Conservation (phyloP, 2,888 invertebrate species). For the Panzeria rudis region DNA sequence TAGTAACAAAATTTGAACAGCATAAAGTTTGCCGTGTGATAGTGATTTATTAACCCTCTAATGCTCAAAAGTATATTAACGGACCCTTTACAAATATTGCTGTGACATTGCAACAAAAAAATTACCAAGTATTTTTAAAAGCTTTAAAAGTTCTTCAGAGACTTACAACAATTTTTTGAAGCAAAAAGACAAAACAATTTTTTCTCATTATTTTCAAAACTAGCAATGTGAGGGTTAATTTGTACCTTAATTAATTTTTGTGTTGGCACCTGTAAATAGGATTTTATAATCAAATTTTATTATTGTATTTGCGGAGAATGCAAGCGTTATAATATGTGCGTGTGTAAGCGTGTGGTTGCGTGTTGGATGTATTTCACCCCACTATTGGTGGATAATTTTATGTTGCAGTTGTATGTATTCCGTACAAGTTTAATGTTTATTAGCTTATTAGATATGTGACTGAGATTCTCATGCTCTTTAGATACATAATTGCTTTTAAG, state of each 20-base stretch:
- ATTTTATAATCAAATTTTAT: conserved; percentile 61
- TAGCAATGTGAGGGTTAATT: no score
- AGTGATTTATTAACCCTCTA: conserved; percentile 12
- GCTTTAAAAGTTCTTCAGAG: no score
- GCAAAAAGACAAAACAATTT: no score
- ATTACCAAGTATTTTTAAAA: no score
- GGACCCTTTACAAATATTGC: no score
- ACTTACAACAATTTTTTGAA: no score
- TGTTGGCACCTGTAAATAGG: conserved; percentile 56
- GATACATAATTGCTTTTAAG: conserved; percentile 62
- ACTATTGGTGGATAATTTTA: conserved; percentile 14
- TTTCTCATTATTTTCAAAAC: no score
- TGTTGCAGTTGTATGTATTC: not conserved
- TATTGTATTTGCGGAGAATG: conserved; percentile 1
- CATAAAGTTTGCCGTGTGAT: conserved; percentile 16
- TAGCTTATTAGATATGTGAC: conserved; percentile 55
- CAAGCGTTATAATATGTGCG: not conserved
- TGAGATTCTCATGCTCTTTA: conserved; percentile 53
- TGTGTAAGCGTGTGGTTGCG: conserved; percentile 4
- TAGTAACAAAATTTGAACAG: not conserved
- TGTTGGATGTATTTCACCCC: not conserved
- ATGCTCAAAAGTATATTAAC: no score
- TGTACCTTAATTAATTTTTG: conserved; percentile 57
- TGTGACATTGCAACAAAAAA: no score
- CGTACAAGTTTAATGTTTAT: conserved; percentile 46